Percentiles rank a stretch among this genome's conserved stretches.
Conservation (phyloP, 2,113 vertebrate species). For the Chaetops frenatus region DNA sequence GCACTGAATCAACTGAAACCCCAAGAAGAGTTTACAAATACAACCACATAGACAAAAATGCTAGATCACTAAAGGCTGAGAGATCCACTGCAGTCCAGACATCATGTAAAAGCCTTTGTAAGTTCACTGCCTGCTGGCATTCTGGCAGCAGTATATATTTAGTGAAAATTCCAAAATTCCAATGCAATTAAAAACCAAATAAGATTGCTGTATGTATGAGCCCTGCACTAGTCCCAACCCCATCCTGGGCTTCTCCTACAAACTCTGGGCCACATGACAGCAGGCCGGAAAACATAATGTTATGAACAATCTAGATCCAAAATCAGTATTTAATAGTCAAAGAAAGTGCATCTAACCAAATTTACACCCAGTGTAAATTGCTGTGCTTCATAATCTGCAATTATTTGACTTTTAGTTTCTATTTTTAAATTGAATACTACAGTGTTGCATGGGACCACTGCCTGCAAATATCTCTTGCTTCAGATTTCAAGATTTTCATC, state of each 20-base stretch:
- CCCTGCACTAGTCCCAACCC: not conserved
- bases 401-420: not conserved
- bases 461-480: not conserved
- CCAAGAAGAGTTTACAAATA: not conserved
- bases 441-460: not conserved
- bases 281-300: not conserved
- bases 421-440: not conserved
- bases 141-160: fast-evolving
- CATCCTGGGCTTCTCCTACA: not conserved
- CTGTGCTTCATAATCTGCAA: not conserved
- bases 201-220: not conserved
- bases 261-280: not conserved
- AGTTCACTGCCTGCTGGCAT: not conserved
- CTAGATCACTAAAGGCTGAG: not conserved
- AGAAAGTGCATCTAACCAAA: not conserved
- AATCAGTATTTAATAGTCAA: not conserved
- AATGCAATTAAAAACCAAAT: not conserved
- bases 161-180: not conserved
- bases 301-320: not conserved
- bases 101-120: not conserved
- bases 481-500: not conserved
- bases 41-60: not conserved
- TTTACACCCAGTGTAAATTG: not conserved
- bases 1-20: not conserved
- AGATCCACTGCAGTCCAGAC: not conserved